Evolutionary conservation across 2,888 invertebrate species (phyloP), one percentile per base, ranked within the genome.

Genomic region (Ormyrus thymus): DNA sequence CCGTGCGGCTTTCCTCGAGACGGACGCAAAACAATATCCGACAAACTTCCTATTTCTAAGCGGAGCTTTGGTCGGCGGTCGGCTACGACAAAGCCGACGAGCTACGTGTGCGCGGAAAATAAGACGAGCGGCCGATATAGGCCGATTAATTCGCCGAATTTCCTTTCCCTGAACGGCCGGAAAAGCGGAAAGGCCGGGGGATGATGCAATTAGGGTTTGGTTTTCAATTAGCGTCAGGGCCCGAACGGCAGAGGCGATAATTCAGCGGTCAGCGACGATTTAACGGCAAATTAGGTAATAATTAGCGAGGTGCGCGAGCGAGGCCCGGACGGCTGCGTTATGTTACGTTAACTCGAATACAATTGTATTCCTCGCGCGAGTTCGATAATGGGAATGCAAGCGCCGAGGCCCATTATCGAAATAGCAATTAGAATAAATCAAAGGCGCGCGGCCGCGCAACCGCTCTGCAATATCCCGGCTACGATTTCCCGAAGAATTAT

Each of bases 371-470:
- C 86, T 85, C 82, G 75, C 76, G 79, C 83, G 84, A 88, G 88
- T 88, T 89, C 89, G 87, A 89, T 89, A 89, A 89, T 88, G 89
- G 86, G 87, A 88, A 89, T 89, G 87, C 87, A 88, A 89, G 86
- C 85, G 87, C 79, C 75, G 83, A 68, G 82, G 83, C 85, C 87
- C 87, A 88, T 89, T 89, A 89, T 89, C 89, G 89, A 89, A 89
- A 89, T 89, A 87, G 89, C 86, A 89, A 89, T 89, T 89, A 89
- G 88, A 87, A 87, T 89, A 89, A 89, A 89, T 89, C 89, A 89
- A 86, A 87, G 87, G 86, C 53, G 43, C 6, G 9, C 61, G 51
- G 43, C 11, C 58, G 53, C 65, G n/a, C 10, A 62, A 53, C 66
- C 69, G 51, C 70, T 13, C 15, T 15, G 70, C 68, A 61, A 66